phyloP scores from a whole-genome alignment of 1,140 invertebrate genomes.

The Acromyrmex heyeri region DNA sequence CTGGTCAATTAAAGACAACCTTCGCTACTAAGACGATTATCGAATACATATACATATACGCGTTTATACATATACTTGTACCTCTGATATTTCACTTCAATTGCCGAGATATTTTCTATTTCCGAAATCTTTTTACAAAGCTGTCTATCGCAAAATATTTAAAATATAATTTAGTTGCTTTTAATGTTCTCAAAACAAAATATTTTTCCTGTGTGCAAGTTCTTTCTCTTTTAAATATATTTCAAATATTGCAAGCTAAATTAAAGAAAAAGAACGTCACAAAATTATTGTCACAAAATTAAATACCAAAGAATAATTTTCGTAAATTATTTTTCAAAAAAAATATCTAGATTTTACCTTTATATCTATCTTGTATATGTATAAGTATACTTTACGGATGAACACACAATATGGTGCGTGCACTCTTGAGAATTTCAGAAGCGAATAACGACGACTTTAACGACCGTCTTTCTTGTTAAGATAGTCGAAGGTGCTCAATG shows the following conservation, averaged over 20 bases:
- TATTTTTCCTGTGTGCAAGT: background rate
- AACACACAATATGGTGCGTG: conserved; percentile 2
- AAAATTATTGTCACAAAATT: background rate
- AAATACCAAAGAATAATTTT: background rate
- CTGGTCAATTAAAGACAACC: conserved; percentile 71
- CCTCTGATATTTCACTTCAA: background rate
- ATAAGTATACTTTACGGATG: conserved; percentile 1
- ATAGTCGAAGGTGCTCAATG: conserved; percentile 44
- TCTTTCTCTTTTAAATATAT: background rate
- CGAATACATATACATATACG: conserved; percentile 21
- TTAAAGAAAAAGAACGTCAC: too few species aligned
- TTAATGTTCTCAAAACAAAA: background rate
- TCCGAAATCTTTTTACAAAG: too few species aligned
- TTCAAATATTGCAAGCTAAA: background rate
- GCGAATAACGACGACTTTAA: conserved; percentile 56
- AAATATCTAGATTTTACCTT: background rate
- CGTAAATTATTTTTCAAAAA: background rate
- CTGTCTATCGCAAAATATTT: background rate
- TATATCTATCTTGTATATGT: background rate
- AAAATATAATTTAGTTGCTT: background rate
- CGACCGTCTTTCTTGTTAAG: conserved; percentile 60
- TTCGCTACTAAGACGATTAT: conserved; percentile 31
- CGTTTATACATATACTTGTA: background rate
- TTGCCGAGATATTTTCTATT: background rate
- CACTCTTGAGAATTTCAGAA: conserved; percentile 40